Evolutionary conservation across 2,113 vertebrate genomes (phyloP).

Genomic region (Pogona vitticeps): DNA sequence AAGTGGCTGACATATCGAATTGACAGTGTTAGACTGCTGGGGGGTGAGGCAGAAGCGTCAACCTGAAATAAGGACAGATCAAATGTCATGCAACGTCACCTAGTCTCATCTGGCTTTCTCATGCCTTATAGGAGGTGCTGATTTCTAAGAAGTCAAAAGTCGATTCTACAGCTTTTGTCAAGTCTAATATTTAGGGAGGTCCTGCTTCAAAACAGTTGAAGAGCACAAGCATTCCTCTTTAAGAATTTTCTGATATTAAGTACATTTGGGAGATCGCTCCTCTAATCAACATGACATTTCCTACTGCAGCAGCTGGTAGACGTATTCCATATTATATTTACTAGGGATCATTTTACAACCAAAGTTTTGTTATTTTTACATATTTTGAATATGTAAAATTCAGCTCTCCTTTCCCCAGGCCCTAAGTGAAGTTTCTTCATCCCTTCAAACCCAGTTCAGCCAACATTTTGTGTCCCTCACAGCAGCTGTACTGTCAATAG

Average conservation of each 20-base stretch:
- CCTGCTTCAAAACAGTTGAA: neutral
- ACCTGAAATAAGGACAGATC: conserved; percentile 2
- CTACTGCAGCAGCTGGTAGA: neutral
- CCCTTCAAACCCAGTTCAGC: neutral
- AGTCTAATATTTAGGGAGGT: neutral
- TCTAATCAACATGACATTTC: neutral
- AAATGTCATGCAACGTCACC: neutral
- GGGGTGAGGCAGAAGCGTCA: neutral
- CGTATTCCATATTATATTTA: conserved; percentile 5
- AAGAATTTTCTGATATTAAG: neutral
- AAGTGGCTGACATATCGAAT: neutral
- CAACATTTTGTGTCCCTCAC: neutral
- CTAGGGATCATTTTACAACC: too few species aligned
- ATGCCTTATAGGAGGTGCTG: neutral
- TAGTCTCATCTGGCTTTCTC: neutral
- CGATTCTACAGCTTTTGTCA: neutral
- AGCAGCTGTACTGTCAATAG: neutral
- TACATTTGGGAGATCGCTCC: neutral
- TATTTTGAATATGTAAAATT: neutral
- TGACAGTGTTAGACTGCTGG: neutral
- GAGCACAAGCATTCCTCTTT: neutral
- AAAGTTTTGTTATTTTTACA: neutral
- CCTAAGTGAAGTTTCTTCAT: neutral
- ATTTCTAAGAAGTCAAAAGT: neutral
- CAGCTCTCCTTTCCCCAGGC: neutral